Conservation (phyloP, 2,888 invertebrate genomes). For the Apodemia duryi region DNA sequence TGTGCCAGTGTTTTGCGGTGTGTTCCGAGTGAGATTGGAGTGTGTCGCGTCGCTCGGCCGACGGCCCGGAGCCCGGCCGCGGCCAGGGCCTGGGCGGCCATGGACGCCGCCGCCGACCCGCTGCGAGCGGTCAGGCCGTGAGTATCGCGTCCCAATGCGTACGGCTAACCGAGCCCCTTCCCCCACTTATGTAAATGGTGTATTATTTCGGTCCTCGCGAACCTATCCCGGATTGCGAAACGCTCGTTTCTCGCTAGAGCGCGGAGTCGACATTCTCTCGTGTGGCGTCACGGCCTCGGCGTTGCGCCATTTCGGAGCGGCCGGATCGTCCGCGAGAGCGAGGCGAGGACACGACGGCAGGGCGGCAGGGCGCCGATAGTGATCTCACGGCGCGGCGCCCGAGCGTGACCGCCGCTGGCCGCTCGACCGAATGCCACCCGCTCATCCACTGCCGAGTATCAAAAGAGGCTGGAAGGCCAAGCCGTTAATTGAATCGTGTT, state of each 20-base stretch:
- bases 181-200: conserved; percentile 46
- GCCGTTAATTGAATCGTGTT: conserved; percentile 70
- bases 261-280: conserved; percentile 74
- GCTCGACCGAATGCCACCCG: conserved; percentile 37
- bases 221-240: conserved; percentile 73
- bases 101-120: conserved; percentile 75
- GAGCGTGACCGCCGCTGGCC: conserved; percentile 62
- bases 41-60: conserved; percentile 75
- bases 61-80: conserved; percentile 74
- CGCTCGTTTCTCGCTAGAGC: conserved; percentile 60
- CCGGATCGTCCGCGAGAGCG: conserved; percentile 58
- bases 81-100: conserved; percentile 76
- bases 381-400: conserved; percentile 66
- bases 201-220: conserved; percentile 70
- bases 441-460: conserved; percentile 40
- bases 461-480: conserved; percentile 44
- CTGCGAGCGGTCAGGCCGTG: conserved; percentile 76
- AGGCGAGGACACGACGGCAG: conserved; percentile 48
- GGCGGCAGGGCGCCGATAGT: conserved; percentile 54
- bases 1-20: conserved; percentile 72
- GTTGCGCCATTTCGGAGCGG: conserved; percentile 74
- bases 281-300: conserved; percentile 74
- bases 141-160: conserved; percentile 49
- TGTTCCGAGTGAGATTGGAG: conserved; percentile 74
- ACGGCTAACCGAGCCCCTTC: conserved; percentile 36